phyloP scores from a whole-genome alignment of 2,888 invertebrate genomes.

The Drosophila subquinaria region DNA sequence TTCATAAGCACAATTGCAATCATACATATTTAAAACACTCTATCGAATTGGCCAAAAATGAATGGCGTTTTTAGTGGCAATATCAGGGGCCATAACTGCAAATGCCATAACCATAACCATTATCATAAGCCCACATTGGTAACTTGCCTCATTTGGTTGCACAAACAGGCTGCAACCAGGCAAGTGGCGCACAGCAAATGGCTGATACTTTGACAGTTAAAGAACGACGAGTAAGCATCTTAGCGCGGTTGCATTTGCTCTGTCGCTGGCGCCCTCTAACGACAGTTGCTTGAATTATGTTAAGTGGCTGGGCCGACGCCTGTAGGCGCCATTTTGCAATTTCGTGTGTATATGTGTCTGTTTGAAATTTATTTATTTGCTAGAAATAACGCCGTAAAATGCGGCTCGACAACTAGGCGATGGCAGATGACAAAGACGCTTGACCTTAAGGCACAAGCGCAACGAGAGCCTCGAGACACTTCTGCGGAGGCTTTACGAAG shows the following conservation, averaged over 20 bases:
- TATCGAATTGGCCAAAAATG: slow-evolving; percentile 17
- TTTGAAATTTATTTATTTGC: slow-evolving; percentile 66
- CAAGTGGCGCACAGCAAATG: slow-evolving; percentile 1
- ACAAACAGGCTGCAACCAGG: slow-evolving; percentile 6
- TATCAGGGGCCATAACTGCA: slow-evolving; percentile 16
- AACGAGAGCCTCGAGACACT: slow-evolving; percentile 60
- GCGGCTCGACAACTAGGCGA: slow-evolving; percentile 61
- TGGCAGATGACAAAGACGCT: slow-evolving; percentile 71
- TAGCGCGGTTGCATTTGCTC: slow-evolving; percentile 32
- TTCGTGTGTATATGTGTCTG: slow-evolving; percentile 1
- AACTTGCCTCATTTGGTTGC: slow-evolving; percentile 38
- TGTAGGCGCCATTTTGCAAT: slow-evolving; percentile 46
- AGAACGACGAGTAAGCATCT: slow-evolving; percentile 18
- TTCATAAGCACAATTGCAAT: not conserved
- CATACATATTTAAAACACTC: slow-evolving; percentile 1
- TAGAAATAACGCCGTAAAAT: slow-evolving; percentile 46
- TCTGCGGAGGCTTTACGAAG: slow-evolving; percentile 25
- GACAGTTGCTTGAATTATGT: slow-evolving; percentile 66
- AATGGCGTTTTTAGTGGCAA: slow-evolving; percentile 16
- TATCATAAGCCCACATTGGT: slow-evolving; percentile 14
- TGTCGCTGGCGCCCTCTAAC: slow-evolving; percentile 55
- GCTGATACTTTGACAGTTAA: slow-evolving; percentile 30
- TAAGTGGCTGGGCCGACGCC: slow-evolving; percentile 66
- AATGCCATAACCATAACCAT: slow-evolving; percentile 36
- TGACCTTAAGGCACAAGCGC: slow-evolving; percentile 68